A percentile compares a stretch with the other conserved stretches of the same genome.
phyloP scores from a whole-genome alignment of 1,140 invertebrate genomes.

The Hylaeus anthracinus region DNA sequence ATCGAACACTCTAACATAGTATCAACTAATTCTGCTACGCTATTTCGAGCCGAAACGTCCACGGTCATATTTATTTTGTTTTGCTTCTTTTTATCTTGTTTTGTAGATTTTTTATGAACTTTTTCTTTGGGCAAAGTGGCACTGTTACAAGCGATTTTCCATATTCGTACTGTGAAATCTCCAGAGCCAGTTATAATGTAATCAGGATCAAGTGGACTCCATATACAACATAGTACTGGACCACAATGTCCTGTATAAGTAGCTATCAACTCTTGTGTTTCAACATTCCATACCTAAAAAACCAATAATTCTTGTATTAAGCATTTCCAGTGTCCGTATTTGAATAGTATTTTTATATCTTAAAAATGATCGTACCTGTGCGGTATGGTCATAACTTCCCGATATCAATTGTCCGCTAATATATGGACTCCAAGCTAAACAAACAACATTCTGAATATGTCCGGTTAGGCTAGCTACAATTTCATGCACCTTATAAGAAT shows the following conservation, averaged over 20 bases:
- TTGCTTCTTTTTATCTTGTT: conserved; percentile 58
- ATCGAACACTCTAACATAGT: neutral
- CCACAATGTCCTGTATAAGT: conserved; percentile 82
- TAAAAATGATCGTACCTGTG: conserved; percentile 82
- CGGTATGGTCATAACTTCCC: conserved; percentile 85
- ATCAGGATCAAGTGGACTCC: conserved; percentile 85
- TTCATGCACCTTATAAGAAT: conserved; percentile 69
- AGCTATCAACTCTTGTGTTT: conserved; percentile 81
- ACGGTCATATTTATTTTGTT: neutral
- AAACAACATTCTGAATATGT: conserved; percentile 83
- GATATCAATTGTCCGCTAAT: conserved; percentile 85
- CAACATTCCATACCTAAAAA: conserved; percentile 87
- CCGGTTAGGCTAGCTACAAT: conserved; percentile 82
- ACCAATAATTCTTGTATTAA: conserved; percentile 18
- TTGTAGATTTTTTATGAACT: conserved; percentile 45
- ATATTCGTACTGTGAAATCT: conserved; percentile 83
- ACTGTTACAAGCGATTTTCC: conserved; percentile 80
- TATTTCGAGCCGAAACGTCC: neutral
- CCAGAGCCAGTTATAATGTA: conserved; percentile 83
- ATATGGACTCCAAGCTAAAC: conserved; percentile 88
- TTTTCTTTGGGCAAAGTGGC: conserved; percentile 46
- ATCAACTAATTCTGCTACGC: neutral
- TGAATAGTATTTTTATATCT: neutral
- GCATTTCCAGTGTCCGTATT: no score
- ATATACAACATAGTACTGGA: conserved; percentile 82